Percentiles rank a stretch among this genome's conserved stretches.
These are phyloP conservation scores for Apostichopus leukothele DNA, from an alignment of 53 echinoderm and acorn worm genomes.

Conservation along the genomic window DNA sequence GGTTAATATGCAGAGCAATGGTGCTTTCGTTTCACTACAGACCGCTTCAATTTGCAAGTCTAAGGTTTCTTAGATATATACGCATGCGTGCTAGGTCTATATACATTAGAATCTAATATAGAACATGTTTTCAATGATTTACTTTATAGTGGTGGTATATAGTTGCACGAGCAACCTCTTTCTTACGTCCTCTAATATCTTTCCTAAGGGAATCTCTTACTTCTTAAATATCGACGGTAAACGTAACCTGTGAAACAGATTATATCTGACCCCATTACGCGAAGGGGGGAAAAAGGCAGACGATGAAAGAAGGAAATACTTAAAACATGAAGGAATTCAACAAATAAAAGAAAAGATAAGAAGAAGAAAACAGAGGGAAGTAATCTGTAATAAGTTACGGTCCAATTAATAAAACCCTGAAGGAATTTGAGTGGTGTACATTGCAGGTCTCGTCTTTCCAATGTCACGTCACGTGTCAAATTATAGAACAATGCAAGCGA, in stretches of 20 bases:
- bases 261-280: constrained; percentile 11
- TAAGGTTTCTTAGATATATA: no score
- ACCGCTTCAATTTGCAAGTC: no score
- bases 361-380: neutral
- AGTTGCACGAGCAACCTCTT: no score
- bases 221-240: neutral
- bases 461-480: neutral
- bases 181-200: neutral
- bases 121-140: no score
- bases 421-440: neutral
- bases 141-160: no score
- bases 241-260: constrained; percentile 1
- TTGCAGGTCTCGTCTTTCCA: neutral
- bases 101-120: no score
- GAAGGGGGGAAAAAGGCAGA: neutral
- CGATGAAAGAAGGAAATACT: neutral
- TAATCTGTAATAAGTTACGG: constrained; percentile 22
- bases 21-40: no score
- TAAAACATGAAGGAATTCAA: neutral
- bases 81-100: no score
- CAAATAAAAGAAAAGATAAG: neutral
- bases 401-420: constrained; percentile 7
- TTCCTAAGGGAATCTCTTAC: neutral
- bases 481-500: no score
- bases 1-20: no score